Base-by-base conservation (phyloP, 1,140 invertebrate species). In the Ooceraea biroi region DNA sequence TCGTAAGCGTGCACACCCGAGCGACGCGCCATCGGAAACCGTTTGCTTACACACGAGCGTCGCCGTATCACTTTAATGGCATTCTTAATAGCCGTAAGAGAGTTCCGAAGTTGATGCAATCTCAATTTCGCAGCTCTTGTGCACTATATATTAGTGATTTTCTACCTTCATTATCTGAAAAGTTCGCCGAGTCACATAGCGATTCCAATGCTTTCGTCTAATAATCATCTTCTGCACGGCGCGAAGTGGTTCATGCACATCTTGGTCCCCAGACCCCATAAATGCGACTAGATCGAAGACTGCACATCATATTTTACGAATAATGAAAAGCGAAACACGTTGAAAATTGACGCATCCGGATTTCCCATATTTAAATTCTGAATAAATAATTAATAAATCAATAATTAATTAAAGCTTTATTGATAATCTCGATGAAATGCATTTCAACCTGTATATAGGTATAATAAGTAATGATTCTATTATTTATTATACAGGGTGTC, bases 81-180 rank as follows among this genome's bases (percentile, higher is more conserved):
- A 80, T 80, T 80, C 76, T 71, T 80, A 80, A 80, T 71, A 80
- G 76, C 36, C 76, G 65, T 71, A 71, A 65, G 76, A 69, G 50
- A 78, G 36, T 78, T 78, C 76, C 76, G 36, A 80, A 80, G 76
- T 80, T 80, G 76, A 80, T 80, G 65, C 58, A 80, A 80, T 80
- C 76, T 80, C 76, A 80, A 80, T 80, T 80, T 80, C 76, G 65
- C 76, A 50, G 65, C 69, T 69, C 76, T 65, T 80, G 76, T 65
- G 76, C 22, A n/a, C 69, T 63, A 80, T 80, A 80, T 80, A 80
- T 80, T 65, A 80, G 50, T 71, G 76, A 80, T 80, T 80, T 80
- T 71, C 76, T 65, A 80, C 50, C 63, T 80, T 58, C 57, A 80
- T 80, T 65, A 65, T 80, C 25, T 48, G 69, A 55, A 82, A 74